Percentiles rank a stretch among this genome's conserved stretches.
Evolutionary conservation across 2,113 vertebrate species (phyloP).

Genomic region (Erythrocebus patas): DNA sequence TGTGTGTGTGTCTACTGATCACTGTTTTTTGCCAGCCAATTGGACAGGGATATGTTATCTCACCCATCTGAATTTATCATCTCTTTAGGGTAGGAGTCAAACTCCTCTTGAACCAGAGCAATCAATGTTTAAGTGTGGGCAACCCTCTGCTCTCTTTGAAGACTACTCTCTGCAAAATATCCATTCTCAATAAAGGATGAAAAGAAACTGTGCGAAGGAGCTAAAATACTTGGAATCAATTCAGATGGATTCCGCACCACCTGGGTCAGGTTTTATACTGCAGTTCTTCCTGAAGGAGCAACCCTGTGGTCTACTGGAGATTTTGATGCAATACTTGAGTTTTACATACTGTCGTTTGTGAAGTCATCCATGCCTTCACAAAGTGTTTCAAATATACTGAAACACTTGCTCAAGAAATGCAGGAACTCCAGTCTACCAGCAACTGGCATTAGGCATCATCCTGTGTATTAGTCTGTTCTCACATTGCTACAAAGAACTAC

Average conservation of each 20-base stretch:
- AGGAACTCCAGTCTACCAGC: neutral
- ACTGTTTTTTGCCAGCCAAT: neutral
- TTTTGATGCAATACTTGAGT: neutral
- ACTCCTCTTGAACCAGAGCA: neutral
- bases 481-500: no score
- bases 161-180: neutral
- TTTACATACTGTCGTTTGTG: neutral
- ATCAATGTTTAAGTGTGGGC: neutral
- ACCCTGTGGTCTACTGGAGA: neutral
- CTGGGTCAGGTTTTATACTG: neutral
- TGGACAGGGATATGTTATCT: neutral
- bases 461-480: neutral
- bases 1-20: neutral
- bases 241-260: neutral
- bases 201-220: neutral
- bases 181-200: neutral
- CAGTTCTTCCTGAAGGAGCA: neutral
- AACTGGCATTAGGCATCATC: neutral
- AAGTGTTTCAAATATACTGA: neutral
- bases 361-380: neutral
- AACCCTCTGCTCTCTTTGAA: neutral
- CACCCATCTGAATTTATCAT: neutral
- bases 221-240: neutral
- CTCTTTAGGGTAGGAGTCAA: neutral
- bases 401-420: neutral